phyloP scores from a whole-genome alignment of 2,888 invertebrate species.

The Microplitis deprimator region DNA sequence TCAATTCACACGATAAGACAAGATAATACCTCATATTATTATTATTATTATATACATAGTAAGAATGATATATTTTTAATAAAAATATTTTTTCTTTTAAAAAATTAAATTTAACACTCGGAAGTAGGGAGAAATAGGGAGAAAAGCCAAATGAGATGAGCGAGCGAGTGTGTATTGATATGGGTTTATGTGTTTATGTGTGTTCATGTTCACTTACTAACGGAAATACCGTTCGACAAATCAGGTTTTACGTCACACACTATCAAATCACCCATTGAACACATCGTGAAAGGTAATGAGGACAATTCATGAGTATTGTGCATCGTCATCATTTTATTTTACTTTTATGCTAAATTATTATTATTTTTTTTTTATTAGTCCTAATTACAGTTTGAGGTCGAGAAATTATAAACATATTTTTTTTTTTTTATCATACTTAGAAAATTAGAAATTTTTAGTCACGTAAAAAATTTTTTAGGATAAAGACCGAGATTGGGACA shows the following conservation, averaged over 20 bases:
- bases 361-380: neutral
- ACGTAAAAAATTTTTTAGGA: no score
- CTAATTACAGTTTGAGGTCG: neutral
- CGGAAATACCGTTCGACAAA: constrained; percentile 30
- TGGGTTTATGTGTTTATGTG: neutral
- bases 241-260: constrained; percentile 16
- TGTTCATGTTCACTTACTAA: neutral
- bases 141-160: neutral
- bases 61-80: no score
- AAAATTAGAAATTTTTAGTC: no score
- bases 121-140: neutral
- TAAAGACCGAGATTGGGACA: no score
- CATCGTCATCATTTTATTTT: neutral
- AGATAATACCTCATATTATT: neutral
- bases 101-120: neutral
- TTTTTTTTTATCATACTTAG: no score
- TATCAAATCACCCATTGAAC: constrained; percentile 23
- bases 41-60: no score
- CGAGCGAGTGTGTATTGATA: neutral
- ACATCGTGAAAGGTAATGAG: neutral
- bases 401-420: neutral
- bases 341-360: neutral
- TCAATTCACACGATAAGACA: neutral
- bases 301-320: constrained; percentile 2
- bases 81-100: neutral